Evolutionary conservation across 2,113 vertebrate species (phyloP), one percentile per base, ranked within the genome.

Genomic region (Cheirogaleus medius): DNA sequence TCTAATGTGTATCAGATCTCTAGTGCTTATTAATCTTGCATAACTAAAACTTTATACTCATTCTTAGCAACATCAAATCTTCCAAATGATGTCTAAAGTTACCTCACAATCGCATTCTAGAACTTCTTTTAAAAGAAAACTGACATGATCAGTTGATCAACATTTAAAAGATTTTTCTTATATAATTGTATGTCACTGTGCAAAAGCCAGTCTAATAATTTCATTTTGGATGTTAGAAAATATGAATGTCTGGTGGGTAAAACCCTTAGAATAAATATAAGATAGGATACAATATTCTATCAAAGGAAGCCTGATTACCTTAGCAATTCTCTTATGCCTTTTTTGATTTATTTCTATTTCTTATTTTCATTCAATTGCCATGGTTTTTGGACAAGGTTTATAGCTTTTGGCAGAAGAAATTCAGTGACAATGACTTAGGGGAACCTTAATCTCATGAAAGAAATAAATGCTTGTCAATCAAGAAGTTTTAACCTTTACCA

Each of bases 401-500:
- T 71, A 97, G 77, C 44, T 91, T 82, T 91, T 69, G 6, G 58
- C 92, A 98, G 64, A 97, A 54, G 94, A 97, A 77, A 92, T 76
- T 42, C 39, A 84, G 95, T 95, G 92, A 93, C 87, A 96, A 34
- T 88, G 49, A 29, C 69, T 98, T 95, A 96, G 27, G 47, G 17
- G 39, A 81, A 94, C 4, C 25, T 89, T 97, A 97, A 92, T 69
- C 37, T 90, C 80, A 63, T 42, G 8, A 85, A 84, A 91, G 86
- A 98, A 98, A 92, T 90, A 97, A 97, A 87, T 87, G 74, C 66
- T 86, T 98, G 96, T 98, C 97, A 95, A 56, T 97, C 74, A 11
- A 0, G 47, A 85, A 93, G 13, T 97, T 98, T 98, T 98, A 98
- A 97, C 68, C 14, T 97, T 97, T 96, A 76, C 13, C 39, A 9